Evolutionary conservation across 2,113 vertebrate species (phyloP).

Genomic region (Mixornis gularis): DNA sequence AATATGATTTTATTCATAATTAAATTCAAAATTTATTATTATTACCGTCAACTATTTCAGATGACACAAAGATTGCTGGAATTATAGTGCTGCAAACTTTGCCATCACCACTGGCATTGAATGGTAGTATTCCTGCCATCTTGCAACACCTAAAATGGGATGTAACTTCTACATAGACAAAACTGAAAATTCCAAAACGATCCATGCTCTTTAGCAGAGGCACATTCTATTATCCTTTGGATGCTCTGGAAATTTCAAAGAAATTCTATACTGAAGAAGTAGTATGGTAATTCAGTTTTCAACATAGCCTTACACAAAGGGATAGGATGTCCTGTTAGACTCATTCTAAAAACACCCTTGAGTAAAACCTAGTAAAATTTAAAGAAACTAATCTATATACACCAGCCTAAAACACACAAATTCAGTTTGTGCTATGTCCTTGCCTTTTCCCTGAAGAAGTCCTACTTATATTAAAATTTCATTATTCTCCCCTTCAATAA

Average conservation of each 20-base stretch:
- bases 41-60: neutral
- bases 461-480: neutral
- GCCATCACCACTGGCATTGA: neutral
- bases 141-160: neutral
- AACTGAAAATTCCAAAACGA: neutral
- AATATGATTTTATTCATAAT: neutral
- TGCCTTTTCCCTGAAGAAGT: neutral
- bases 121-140: neutral
- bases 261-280: neutral
- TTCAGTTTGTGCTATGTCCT: neutral
- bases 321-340: neutral
- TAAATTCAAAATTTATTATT: neutral
- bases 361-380: neutral
- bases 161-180: neutral
- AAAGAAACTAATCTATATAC: neutral
- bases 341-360: neutral
- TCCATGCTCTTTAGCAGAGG: neutral
- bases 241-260: neutral
- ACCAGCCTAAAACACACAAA: neutral
- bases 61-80: neutral
- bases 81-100: neutral
- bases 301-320: neutral
- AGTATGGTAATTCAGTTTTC: neutral
- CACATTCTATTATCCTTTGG: neutral
- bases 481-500: neutral